Evolutionary conservation across 1,140 invertebrate genomes (phyloP), one percentile per base, ranked within the genome.

Genomic region (Papilio xuthus): DNA sequence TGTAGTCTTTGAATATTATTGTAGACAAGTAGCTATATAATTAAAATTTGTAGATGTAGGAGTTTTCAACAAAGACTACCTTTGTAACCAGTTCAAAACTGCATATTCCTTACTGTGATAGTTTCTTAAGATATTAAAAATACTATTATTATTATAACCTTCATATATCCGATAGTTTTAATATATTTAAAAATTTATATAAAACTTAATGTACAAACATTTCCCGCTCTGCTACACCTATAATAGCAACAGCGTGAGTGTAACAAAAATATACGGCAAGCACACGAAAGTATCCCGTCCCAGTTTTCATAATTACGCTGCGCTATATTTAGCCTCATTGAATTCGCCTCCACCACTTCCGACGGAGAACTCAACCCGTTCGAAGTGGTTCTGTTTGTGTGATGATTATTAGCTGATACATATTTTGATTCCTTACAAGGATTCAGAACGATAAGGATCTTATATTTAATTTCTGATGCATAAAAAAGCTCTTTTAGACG

Each of bases 311-410:
- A 63, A 76, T 76, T 76, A 53, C 74, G 53, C n/a, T 76, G 74
- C 28, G 74, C 74, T 76, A 76, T 63, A 76, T 76, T 76, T 76
- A 76, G 53, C 73, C 50, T 50, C 74, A 76, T 76, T 76, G 74
- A 63, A 60, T 76, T 32, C 74, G 74, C 53, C 74, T 26, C 50
- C 26, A 76, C 53, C 56, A 76, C 53, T 76, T 76, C 53, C 74
- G 74, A 42, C 53, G 74, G 23, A 41, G 74, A 76, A 41, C 32
- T 37, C 26, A 76, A 42, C 32, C 74, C 74, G 74, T 63, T 63
- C 28, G 12, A 63, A 63, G 53, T 60, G 32, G 53, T 60, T 56
- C 28, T 56, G 50, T 37, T 76, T 67, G 41, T 20, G 41, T 73
- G 20, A 3, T 71, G n/a, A 37, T 71, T 42, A 42, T 7, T 71